Percentiles rank a stretch among this genome's conserved stretches.
Conservation (phyloP, 1,140 invertebrate genomes). For the Archivesica marissinica region DNA sequence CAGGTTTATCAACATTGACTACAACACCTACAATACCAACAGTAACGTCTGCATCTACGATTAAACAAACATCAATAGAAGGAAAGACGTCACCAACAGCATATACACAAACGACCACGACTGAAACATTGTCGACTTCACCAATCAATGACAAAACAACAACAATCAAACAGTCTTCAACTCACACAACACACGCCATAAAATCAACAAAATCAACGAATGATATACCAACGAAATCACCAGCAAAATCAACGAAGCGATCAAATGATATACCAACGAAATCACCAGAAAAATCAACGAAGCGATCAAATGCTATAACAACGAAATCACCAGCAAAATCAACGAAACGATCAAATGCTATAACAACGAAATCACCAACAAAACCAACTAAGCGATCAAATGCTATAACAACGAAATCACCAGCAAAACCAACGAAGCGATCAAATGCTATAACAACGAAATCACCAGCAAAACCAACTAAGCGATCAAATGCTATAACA, state of each 20-base stretch:
- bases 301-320: neutral
- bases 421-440: slow-evolving; percentile 1
- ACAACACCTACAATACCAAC: neutral
- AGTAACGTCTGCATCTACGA: neutral
- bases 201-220: too few species aligned
- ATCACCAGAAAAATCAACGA: neutral
- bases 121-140: neutral
- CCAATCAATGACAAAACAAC: neutral
- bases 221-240: neutral
- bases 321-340: neutral
- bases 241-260: neutral
- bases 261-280: neutral
- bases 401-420: neutral
- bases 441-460: neutral
- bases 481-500: neutral
- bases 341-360: neutral
- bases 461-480: neutral
- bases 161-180: too few species aligned
- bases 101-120: neutral
- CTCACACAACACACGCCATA: too few species aligned
- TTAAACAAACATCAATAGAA: neutral
- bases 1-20: neutral
- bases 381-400: neutral
- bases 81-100: neutral
- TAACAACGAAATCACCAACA: neutral